Evolutionary conservation across 1,140 invertebrate species (phyloP).

Genomic region (Habropoda laboriosa): DNA sequence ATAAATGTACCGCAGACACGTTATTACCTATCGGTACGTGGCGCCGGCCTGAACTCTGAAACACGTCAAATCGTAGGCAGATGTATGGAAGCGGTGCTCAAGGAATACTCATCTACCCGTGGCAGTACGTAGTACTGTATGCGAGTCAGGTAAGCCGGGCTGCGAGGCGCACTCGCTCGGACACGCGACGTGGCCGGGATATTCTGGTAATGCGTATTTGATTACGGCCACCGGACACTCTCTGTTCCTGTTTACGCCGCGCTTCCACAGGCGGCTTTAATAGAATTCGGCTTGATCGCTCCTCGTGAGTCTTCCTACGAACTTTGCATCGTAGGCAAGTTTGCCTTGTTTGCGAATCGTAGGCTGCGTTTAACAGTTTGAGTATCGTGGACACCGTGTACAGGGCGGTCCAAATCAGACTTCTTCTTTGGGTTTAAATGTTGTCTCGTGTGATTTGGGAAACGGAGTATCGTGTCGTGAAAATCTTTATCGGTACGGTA

Average conservation of each 20-base stretch:
- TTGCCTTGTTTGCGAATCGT: not conserved
- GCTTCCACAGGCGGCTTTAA: not conserved
- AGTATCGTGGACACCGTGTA: too few relatives aligned
- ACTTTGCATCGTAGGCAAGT: not conserved
- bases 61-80: constrained; percentile 52
- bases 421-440: too few relatives aligned
- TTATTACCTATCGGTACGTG: constrained; percentile 64
- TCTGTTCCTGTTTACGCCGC: constrained; percentile 24
- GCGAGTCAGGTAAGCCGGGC: not conserved
- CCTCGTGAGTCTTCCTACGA: not conserved
- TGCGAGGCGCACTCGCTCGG: constrained; percentile 39
- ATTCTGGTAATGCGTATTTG: constrained; percentile 79
- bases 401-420: too few relatives aligned
- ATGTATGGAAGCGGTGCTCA: constrained; percentile 45
- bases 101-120: constrained; percentile 53
- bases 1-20: constrained; percentile 63
- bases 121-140: constrained; percentile 2
- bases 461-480: too few relatives aligned
- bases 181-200: constrained; percentile 55
- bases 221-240: constrained; percentile 71
- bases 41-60: constrained; percentile 45
- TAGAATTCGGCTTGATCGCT: not conserved
- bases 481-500: too few relatives aligned
- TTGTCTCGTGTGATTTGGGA: too few relatives aligned
- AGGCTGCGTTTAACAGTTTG: too few relatives aligned